A percentile compares a stretch with the other conserved stretches of the same genome.
phyloP scores from a whole-genome alignment of 2,888 invertebrate species.

The Cheilosia soror region DNA sequence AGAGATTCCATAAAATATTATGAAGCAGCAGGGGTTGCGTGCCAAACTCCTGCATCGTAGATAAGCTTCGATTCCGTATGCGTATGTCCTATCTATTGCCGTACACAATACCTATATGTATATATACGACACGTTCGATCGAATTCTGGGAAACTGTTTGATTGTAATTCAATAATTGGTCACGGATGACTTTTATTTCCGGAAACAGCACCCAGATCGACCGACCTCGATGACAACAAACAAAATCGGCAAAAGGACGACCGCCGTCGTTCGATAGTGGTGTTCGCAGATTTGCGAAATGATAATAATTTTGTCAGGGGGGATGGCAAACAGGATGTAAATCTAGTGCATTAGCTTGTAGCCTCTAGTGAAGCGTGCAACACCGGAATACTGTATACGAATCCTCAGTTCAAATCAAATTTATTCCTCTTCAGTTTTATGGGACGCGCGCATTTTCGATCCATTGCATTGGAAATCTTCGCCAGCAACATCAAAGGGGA shows the following conservation, averaged over 20 bases:
- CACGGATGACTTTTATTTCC: slow-evolving; percentile 82
- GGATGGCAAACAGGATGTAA: slow-evolving; percentile 62
- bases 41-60: slow-evolving; percentile 57
- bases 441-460: slow-evolving; percentile 70
- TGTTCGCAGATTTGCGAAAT: slow-evolving; percentile 74
- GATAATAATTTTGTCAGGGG: slow-evolving; percentile 66
- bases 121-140: slow-evolving; percentile 50
- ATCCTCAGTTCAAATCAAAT: slow-evolving; percentile 57
- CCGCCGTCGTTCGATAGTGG: slow-evolving; percentile 29
- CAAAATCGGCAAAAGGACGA: slow-evolving; percentile 60
- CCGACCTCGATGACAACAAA: slow-evolving; percentile 69
- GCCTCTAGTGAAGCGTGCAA: slow-evolving; percentile 70
- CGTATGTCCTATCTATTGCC: slow-evolving; percentile 1
- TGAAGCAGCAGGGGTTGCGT: slow-evolving; percentile 42
- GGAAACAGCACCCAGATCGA: slow-evolving; percentile 71
- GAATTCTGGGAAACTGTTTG: slow-evolving; percentile 54
- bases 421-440: slow-evolving; percentile 72
- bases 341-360: slow-evolving; percentile 75
- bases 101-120: neutral
- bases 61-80: slow-evolving; percentile 50
- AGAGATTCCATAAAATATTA: slow-evolving; percentile 69
- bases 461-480: slow-evolving; percentile 50
- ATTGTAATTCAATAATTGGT: slow-evolving; percentile 83
- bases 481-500: slow-evolving; percentile 38
- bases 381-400: slow-evolving; percentile 59